A percentile compares a stretch with the other conserved stretches of the same genome.
These are phyloP conservation scores for Apamea anceps DNA, from an alignment of 2,888 invertebrate genomes.

Conservation along the genomic window DNA sequence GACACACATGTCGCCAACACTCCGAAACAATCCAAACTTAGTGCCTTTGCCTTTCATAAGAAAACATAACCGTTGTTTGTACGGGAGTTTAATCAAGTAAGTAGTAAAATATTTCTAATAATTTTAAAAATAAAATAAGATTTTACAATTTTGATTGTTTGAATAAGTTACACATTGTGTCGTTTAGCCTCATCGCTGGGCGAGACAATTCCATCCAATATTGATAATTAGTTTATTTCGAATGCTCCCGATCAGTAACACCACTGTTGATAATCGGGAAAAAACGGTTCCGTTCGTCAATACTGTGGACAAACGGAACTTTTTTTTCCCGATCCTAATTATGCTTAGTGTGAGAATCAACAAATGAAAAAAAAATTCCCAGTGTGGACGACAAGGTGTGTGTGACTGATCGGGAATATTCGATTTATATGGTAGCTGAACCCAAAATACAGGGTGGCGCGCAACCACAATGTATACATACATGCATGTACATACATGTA, in stretches of 20 bases:
- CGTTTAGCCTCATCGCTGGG: not conserved
- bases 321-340: not conserved
- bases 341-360: not conserved
- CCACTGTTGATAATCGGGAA: not conserved
- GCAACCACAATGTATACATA: too few relatives aligned
- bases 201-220: not conserved
- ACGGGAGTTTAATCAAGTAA: conserved; percentile 43
- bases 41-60: conserved; percentile 87
- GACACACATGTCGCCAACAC: conserved; percentile 75
- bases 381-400: too few relatives aligned
- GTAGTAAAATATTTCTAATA: conserved; percentile 35
- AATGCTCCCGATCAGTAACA: not conserved
- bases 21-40: conserved; percentile 87
- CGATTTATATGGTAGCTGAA: not conserved
- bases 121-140: conserved; percentile 48
- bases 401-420: too few relatives aligned
- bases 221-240: not conserved
- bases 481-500: too few relatives aligned
- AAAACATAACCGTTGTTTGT: conserved; percentile 67
- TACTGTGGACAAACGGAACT: not conserved
- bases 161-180: not conserved
- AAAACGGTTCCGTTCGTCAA: not conserved
- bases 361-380: too few relatives aligned
- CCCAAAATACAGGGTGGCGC: not conserved
- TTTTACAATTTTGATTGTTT: conserved; percentile 20